Conservation (phyloP, 2,888 invertebrate species). For the Tuta absoluta region DNA sequence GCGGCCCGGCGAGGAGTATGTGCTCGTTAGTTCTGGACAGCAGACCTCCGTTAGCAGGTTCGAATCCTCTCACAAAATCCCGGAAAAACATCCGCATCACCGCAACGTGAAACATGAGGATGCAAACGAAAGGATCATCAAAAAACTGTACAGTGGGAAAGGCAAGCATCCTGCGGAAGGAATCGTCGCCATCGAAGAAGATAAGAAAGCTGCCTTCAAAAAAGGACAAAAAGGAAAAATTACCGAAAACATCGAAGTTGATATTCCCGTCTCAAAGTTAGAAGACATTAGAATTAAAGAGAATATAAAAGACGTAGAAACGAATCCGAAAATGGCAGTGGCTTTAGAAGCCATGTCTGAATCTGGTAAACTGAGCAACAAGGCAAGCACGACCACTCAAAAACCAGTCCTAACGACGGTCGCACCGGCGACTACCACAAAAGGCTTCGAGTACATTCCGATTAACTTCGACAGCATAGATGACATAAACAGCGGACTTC, state of each 20-base stretch:
- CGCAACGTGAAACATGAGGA: conserved; percentile 64
- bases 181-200: conserved; percentile 74
- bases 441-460: conserved; percentile 70
- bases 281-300: conserved; percentile 77
- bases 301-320: conserved; percentile 71
- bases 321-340: conserved; percentile 70
- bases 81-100: conserved; percentile 72
- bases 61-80: conserved; percentile 88
- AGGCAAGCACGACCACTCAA: conserved; percentile 75
- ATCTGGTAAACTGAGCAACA: conserved; percentile 69
- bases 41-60: conserved; percentile 78
- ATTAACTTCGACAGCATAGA: conserved; percentile 77
- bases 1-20: conserved; percentile 84
- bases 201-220: conserved; percentile 63
- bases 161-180: conserved; percentile 67
- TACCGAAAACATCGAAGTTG: conserved; percentile 72
- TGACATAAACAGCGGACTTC: conserved; percentile 71
- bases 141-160: conserved; percentile 65
- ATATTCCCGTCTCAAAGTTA: conserved; percentile 72
- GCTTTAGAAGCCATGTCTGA: conserved; percentile 74
- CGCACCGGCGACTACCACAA: conserved; percentile 54
- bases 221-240: conserved; percentile 67
- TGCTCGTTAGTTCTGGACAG: conserved; percentile 81
- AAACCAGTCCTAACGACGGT: conserved; percentile 81
- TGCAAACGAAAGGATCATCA: conserved; percentile 70